Base-by-base conservation (phyloP, 2,797 vertebrate genomes). In the Oreochromis grahami region DNA sequence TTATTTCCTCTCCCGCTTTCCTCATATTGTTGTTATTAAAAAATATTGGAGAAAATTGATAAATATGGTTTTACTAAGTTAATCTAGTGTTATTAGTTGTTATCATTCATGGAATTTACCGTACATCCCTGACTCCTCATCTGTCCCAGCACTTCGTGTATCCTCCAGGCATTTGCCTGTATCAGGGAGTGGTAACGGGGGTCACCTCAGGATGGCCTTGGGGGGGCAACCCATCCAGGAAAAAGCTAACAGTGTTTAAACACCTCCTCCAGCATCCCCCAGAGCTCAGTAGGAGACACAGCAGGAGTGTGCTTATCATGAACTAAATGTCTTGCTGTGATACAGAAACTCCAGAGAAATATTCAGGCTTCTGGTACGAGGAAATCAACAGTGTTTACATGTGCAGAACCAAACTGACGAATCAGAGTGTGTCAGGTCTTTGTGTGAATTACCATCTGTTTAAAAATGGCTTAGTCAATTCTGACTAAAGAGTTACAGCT, bases 181-280 rank as follows among this genome's bases (percentile, higher is more conserved):
- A 60, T 77, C 19, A 58, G 21, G 19, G 29, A 29, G 53, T 38
- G 10, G n/a, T 50, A 21, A 58, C 14, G 36, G 21, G 45, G 55
- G 36, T 80, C 79, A 88, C 76, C 86, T 36, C 17, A 41, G 81
- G 78, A 83, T 70, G 82, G 60, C 79, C 80, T 70, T 5, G 56
- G 63, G 26, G 72, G 58, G 82, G 72, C 15, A n/a, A 63, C 34
- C 81, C 53, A 85, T 87, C 24, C 60, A 87, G 52, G 17, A 29
- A 76, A 58, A 63, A 78, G 65, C 78, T 60, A 80, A 55, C 32
- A 26, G 52, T 51, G 41, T 58, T 77, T 80, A 81, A 84, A 89
- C 60, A 74, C 78, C 63, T 82, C 84, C 84, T 90, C 45, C 77
- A 86, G 86, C 72, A 41, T 88, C 32, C 53, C 88, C 85, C 63